Conservation (phyloP, 2,113 vertebrate species). For the chimpanzee (Pan troglodytes) region NHGRI_mPanTro3-v2.1_pri NC_072416.2:69911001-69911500, state of each 20-base stretch:
- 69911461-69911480: no score
- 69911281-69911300: conserved; percentile 8
- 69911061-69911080: neutral
- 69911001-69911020: neutral
- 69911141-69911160: neutral
- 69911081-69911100: neutral
- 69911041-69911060: neutral
- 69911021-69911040: neutral
- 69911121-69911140: neutral
- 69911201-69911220: neutral
- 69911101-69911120: neutral
- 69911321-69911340: neutral
- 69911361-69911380: neutral
- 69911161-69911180: neutral
- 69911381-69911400: neutral
- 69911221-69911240: neutral
- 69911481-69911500: no score
- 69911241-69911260: neutral
- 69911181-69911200: neutral
- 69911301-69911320: neutral
- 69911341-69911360: neutral
- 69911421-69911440: neutral
- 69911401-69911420: neutral
- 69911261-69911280: neutral
- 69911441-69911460: neutral